Evolutionary conservation across 2,888 invertebrate genomes (phyloP), one percentile per base, ranked within the genome.

Genomic region (Dilophus febrilis): DNA sequence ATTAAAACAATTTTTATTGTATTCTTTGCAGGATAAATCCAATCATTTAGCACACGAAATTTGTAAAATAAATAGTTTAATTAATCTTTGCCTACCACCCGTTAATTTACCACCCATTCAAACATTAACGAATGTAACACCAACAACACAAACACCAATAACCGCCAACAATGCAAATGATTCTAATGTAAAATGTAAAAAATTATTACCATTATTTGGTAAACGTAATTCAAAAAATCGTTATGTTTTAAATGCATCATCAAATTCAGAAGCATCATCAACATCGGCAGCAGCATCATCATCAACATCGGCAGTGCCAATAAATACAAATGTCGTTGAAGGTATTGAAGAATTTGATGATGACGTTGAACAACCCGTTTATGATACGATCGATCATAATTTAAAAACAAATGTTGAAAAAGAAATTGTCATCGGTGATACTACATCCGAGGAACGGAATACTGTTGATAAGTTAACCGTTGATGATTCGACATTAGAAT

Each of bases 31-130:
- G n/a, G n/a, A n/a, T n/a, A n/a, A n/a, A n/a, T n/a, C n/a, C n/a
- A n/a, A n/a, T n/a, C n/a, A n/a, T n/a, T n/a, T n/a, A n/a, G n/a
- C n/a, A n/a, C n/a, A n/a, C n/a, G n/a, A n/a, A n/a, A n/a, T n/a
- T n/a, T n/a, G n/a, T n/a, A n/a, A n/a, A n/a, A n/a, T 83, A 1
- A 67, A 77, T 30, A 74, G 76, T 17, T 59, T 92, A 18, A 72
- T 84, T 0, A 79, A 84, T 47, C 64, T 92, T 31, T 77, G 79
- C 0, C 72, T n/a, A n/a, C n/a, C 74, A 44, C 85, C 85, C 0
- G 70, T 78, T 0, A 57, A 67, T 49, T 58, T 76, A 35, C 77
- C 76, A 14, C 58, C 67, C 2, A 55, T 72, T 1, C 49, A 63
- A 18, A 54, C 59, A 41, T 50, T 50, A 34, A 47, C 50, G 18